Conservation (phyloP, 1,140 invertebrate species). For the Metopolophium dirhodum region DNA sequence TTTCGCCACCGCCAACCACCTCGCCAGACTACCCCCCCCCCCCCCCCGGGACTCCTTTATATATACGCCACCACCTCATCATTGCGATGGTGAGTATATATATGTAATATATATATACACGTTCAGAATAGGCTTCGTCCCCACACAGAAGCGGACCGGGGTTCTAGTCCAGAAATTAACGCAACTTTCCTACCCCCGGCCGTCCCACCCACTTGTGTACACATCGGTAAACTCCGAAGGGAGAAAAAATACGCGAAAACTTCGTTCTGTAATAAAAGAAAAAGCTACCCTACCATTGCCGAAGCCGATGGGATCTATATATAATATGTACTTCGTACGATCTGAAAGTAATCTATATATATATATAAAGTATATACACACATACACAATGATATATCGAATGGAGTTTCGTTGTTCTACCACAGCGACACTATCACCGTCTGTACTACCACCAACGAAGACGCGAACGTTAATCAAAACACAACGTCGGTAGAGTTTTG, state of each 20-base stretch:
- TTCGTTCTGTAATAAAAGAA: background rate
- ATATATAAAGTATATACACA: background rate
- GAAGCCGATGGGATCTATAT: background rate
- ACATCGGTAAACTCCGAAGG: background rate
- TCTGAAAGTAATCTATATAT: background rate
- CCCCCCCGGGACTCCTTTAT: background rate
- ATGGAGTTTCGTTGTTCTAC: background rate
- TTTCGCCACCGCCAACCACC: background rate
- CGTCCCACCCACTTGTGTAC: background rate
- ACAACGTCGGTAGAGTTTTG: background rate
- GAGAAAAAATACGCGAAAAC: constrained; percentile 23
- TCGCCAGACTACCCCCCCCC: background rate
- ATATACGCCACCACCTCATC: background rate
- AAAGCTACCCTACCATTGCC: background rate
- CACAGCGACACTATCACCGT: background rate
- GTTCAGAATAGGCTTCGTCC: background rate
- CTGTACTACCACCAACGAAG: background rate
- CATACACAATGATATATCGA: background rate
- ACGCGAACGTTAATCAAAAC: background rate
- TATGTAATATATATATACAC: background rate
- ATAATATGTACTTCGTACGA: background rate
- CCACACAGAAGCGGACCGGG: background rate
- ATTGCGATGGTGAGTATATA: background rate
- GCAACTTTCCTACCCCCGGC: background rate
- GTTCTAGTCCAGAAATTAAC: constrained; percentile 43